Conservation (phyloP, 2,888 invertebrate species). For the Helleia helle region DNA sequence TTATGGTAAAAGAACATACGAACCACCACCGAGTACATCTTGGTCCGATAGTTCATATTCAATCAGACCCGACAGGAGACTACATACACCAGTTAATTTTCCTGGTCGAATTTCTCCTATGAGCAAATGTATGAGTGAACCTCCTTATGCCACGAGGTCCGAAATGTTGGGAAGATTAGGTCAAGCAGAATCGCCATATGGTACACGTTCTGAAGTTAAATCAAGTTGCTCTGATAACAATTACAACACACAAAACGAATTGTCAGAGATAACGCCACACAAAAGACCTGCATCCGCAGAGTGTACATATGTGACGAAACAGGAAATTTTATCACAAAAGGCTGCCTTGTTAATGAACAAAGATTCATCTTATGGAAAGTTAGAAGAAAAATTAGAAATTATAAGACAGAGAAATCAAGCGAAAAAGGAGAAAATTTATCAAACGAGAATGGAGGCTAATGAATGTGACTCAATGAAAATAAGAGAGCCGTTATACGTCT, state of each 20-base stretch:
- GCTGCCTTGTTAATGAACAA: conserved; percentile 61
- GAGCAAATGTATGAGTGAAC: conserved; percentile 66
- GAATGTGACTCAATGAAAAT: conserved; percentile 59
- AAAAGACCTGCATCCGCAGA: conserved; percentile 58
- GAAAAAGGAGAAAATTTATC: conserved; percentile 69
- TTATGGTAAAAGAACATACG: conserved; percentile 60
- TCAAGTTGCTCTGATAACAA: conserved; percentile 61
- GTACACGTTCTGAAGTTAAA: conserved; percentile 51
- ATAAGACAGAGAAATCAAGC: conserved; percentile 70
- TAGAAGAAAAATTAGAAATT: conserved; percentile 66
- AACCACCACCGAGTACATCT: conserved; percentile 54
- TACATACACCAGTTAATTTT: conserved; percentile 54
- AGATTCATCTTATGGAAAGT: conserved; percentile 49
- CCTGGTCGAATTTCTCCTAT: conserved; percentile 54
- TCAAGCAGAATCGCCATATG: conserved; percentile 55
- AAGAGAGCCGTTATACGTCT: conserved; percentile 65
- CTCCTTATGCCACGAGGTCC: conserved; percentile 56
- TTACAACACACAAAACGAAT: conserved; percentile 42
- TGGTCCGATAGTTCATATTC: conserved; percentile 59
- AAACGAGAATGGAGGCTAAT: conserved; percentile 63
- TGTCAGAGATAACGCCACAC: conserved; percentile 41
- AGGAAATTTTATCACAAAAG: conserved; percentile 67
- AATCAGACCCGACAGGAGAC: conserved; percentile 53
- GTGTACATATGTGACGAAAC: conserved; percentile 65
- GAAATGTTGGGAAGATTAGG: conserved; percentile 59